Evolutionary conservation across 2,797 vertebrate genomes (phyloP).

Genomic region (Mormyrus proboscirostris): DNA sequence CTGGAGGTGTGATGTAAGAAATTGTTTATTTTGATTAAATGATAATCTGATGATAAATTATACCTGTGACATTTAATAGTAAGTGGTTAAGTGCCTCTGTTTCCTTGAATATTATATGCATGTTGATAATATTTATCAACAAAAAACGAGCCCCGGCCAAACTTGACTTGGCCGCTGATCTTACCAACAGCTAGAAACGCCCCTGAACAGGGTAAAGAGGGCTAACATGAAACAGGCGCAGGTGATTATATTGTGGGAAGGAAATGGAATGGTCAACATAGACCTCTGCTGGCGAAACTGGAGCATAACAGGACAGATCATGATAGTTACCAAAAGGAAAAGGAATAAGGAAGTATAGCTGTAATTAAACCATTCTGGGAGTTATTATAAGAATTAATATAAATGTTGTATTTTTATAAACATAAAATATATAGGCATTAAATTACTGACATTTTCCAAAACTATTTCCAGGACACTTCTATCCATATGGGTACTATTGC

Average conservation of each 20-base stretch:
- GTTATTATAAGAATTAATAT: neutral
- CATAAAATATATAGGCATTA: neutral
- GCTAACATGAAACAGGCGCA: neutral
- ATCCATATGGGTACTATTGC: conserved; percentile 16
- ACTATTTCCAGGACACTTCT: conserved; percentile 38
- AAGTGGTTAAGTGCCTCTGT: neutral
- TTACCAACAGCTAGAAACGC: too few species aligned
- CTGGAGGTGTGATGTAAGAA: neutral
- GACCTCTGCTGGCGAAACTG: neutral
- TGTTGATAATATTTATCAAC: neutral
- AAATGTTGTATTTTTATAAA: neutral
- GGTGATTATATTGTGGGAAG: neutral
- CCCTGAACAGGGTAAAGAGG: neutral
- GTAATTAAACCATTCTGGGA: neutral
- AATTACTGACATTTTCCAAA: neutral
- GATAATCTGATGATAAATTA: neutral
- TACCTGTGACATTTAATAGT: neutral
- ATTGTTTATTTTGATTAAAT: neutral
- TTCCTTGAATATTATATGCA: neutral
- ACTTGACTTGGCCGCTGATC: too few species aligned
- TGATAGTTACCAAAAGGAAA: neutral
- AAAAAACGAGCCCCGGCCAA: too few species aligned
- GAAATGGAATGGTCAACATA: neutral
- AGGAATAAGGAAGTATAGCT: neutral
- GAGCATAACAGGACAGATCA: neutral